Percentiles rank a stretch among this genome's conserved stretches.
Conservation (phyloP, 35 echinoderm and acorn worm species). For the Hemicentrotus pulcherrimus region DNA sequence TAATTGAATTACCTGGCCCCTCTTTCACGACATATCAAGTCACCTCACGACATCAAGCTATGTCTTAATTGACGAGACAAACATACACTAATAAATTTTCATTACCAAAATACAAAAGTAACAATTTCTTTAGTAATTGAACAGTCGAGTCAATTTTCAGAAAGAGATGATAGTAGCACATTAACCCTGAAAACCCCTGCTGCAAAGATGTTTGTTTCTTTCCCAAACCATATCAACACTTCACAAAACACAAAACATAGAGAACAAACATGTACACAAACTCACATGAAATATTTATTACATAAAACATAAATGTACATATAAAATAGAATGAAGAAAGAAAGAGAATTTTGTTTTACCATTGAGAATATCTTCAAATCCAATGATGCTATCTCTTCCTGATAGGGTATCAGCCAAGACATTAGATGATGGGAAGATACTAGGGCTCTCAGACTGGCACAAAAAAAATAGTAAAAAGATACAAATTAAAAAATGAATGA, state of each 20-base stretch:
- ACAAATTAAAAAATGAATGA: no score
- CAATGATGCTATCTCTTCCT: constrained; percentile 73
- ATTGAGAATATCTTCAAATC: constrained; percentile 91
- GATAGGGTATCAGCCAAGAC: constrained; percentile 70
- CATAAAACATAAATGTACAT: background rate
- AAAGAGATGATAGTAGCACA: no score
- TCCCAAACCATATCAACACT: no score
- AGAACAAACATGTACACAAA: background rate
- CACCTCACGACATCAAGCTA: background rate
- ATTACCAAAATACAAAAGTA: background rate
- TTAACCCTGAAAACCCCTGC: no score
- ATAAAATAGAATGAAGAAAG: background rate
- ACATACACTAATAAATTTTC: background rate
- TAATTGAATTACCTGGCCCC: constrained; percentile 18
- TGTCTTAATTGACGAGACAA: background rate
- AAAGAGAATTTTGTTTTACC: constrained; percentile 54
- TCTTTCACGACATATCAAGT: background rate
- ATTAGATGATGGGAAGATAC: constrained; percentile 75
- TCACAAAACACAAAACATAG: background rate
- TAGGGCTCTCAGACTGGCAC: constrained; percentile 69
- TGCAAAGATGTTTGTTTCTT: no score
- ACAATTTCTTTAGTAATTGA: background rate
- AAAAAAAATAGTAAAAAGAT: background rate
- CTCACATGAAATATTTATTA: background rate
- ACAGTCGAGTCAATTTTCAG: no score